Base-by-base conservation (phyloP, 2,113 vertebrate species). In the Microcebus murinus region DNA sequence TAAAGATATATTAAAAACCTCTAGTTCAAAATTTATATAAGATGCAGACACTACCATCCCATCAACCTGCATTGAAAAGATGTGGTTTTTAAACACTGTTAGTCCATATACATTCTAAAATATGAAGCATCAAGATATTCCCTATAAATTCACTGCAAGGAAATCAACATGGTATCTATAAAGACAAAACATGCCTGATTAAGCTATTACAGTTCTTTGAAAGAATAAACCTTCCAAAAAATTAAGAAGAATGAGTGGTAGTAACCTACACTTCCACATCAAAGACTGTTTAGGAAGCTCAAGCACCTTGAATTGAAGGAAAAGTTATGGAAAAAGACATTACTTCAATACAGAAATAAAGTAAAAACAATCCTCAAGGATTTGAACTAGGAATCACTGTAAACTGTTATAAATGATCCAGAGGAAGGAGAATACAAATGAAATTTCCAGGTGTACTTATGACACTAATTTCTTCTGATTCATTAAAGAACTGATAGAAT, bases 261-360 rank as follows among this genome's bases (percentile, higher is more conserved):
- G 9, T 71, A 4, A 79, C 21, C 63, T 73, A 65, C 31, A 84
- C 29, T 87, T 65, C 39, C 39, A 94, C 25, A 85, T 68, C 63
- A 91, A 96, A 96, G 55, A 73, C n/a, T 90, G 92, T 29, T 87
- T 81, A 90, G 65, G 25, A 96, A 93, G 25, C 27, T 73, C 6
- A 82, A 67, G 73, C 71, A 94, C 14, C 39, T 39, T 96, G 39
- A 91, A 77, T 9, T 81, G 9, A 95, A 77, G 21, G 9, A 76
- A 67, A 8, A 65, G 57, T 79, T 65, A 87, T 11, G n/a, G 29
- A 94, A 50, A 95, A 96, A 95, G 13, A 86, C 87, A 90, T 63
- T 92, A 83, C 61, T 86, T 90, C 21, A 90, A 83, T 34, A 90
- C 34, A 89, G n/a, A 87, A 97, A 95, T 61, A 93, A 94, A 85